Conservation (phyloP, 2,888 invertebrate species). For the Nebria salina region DNA sequence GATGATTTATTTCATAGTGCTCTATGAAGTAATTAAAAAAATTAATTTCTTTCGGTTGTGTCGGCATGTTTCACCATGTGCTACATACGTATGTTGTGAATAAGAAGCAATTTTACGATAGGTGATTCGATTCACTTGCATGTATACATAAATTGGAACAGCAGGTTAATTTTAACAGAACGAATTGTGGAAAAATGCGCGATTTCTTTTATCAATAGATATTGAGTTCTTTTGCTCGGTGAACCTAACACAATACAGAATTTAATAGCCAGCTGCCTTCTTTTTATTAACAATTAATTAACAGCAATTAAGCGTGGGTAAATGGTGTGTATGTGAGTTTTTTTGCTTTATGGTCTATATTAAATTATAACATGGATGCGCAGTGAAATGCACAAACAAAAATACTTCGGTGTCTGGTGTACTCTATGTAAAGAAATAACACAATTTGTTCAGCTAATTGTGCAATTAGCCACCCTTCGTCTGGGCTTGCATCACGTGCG, state of each 20-base stretch:
- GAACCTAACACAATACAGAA: neutral
- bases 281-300: constrained; percentile 35
- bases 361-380: constrained; percentile 11
- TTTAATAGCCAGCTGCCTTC: constrained; percentile 15
- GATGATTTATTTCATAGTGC: too few relatives aligned
- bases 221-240: neutral
- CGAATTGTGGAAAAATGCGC: neutral
- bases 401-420: constrained; percentile 22
- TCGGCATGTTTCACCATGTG: neutral
- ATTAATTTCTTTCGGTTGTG: neutral
- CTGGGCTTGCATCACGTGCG: constrained; percentile 14
- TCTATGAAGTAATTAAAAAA: neutral
- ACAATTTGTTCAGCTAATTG: constrained; percentile 45
- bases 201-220: neutral
- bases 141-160: neutral
- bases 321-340: constrained; percentile 10
- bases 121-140: neutral
- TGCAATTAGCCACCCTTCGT: constrained; percentile 44
- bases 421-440: constrained; percentile 34
- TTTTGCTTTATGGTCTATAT: constrained; percentile 36
- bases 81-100: neutral
- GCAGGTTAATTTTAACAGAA: neutral
- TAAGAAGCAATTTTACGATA: neutral
- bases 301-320: constrained; percentile 30
- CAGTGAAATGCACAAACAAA: constrained; percentile 15